Percentiles rank a stretch among this genome's conserved stretches.
These are phyloP conservation scores for Piaya cayana DNA, from an alignment of 2,113 vertebrate species.

Conservation along the genomic window DNA sequence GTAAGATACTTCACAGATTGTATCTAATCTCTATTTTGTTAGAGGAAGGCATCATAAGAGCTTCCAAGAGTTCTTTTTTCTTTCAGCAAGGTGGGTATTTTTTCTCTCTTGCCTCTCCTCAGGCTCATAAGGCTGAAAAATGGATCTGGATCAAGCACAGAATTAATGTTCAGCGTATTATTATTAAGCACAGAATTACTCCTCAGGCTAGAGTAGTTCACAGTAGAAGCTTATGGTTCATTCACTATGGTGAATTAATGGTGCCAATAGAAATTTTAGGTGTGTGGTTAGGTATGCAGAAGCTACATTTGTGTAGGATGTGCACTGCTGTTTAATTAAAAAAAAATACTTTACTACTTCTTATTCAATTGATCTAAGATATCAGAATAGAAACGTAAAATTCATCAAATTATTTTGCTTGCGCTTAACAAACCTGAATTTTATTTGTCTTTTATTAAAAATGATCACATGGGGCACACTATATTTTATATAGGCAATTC, in stretches of 20 bases:
- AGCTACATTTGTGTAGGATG: neutral
- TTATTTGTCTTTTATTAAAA: constrained; percentile 54
- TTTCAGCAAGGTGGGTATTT: neutral
- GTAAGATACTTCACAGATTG: neutral
- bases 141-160: neutral
- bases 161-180: neutral
- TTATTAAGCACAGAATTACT: neutral
- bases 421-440: constrained; percentile 2
- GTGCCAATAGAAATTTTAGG: neutral
- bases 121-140: neutral
- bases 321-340: neutral
- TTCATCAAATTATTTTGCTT: neutral
- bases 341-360: neutral
- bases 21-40: neutral
- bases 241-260: neutral
- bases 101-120: neutral
- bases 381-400: neutral
- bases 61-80: neutral
- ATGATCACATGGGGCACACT: constrained; percentile 44
- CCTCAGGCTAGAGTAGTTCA: neutral
- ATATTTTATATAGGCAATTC: constrained; percentile 64
- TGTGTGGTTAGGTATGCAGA: neutral
- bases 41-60: neutral
- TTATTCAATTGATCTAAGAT: neutral
- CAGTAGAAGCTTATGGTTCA: neutral